Percentiles rank a stretch among this genome's conserved stretches.
Conservation (phyloP, 2,888 invertebrate species). For the Macaria notata region DNA sequence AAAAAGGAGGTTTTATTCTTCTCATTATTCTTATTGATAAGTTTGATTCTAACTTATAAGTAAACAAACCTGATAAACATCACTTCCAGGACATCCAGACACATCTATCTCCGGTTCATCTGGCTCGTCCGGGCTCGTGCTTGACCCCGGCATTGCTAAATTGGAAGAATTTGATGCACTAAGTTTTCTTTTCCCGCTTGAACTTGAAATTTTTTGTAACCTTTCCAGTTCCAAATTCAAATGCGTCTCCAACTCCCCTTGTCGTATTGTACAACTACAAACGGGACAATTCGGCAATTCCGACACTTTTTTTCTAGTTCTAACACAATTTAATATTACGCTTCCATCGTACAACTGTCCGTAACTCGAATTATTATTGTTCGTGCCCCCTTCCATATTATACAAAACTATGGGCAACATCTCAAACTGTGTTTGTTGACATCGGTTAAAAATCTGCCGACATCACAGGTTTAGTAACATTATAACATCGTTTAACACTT, state of each 20-base stretch:
- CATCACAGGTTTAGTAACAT: conserved; percentile 57
- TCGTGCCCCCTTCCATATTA: conserved; percentile 73
- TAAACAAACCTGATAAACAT: conserved; percentile 67
- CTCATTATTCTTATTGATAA: too few species aligned
- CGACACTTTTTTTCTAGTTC: conserved; percentile 83
- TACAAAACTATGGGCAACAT: conserved; percentile 74
- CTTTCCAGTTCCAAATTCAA: conserved; percentile 87
- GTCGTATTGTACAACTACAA: conserved; percentile 92
- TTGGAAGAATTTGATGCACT: conserved; percentile 55
- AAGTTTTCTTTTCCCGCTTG: conserved; percentile 62
- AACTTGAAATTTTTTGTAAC: conserved; percentile 60
- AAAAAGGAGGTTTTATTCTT: too few species aligned
- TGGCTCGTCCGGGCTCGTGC: conserved; percentile 50
- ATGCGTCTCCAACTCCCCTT: conserved; percentile 92
- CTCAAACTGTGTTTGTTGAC: conserved; percentile 54
- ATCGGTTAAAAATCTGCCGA: conserved; percentile 62
- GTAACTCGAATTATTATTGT: conserved; percentile 52
- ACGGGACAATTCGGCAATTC: conserved; percentile 93
- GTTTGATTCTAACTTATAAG: too few species aligned
- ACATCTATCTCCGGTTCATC: conserved; percentile 65
- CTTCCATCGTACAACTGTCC: conserved; percentile 64
- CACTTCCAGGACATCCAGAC: conserved; percentile 68
- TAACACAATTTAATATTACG: conserved; percentile 72
- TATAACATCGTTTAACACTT: conserved; percentile 45
- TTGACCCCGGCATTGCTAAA: conserved; percentile 56